Percentiles rank a stretch among this genome's conserved stretches.
Conservation (phyloP, 2,797 vertebrate genomes). For the Morelia viridis region DNA sequence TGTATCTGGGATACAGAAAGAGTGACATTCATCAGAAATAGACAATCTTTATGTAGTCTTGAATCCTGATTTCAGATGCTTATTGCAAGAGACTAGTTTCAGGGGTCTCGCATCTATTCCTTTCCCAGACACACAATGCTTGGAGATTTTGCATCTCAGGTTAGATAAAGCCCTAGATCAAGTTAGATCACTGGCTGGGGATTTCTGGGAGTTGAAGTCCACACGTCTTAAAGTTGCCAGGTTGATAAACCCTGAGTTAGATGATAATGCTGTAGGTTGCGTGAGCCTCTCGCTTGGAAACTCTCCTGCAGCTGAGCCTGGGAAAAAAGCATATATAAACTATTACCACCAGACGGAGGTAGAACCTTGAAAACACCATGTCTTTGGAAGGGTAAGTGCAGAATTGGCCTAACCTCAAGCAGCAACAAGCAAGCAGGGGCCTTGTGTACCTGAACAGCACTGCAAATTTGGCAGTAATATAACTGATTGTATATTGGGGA, state of each 20-base stretch:
- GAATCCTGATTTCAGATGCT: too few species aligned
- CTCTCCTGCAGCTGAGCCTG: accelerated
- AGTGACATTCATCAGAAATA: too few species aligned
- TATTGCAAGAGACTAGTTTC: too few species aligned
- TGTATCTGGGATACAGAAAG: too few species aligned
- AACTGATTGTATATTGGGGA: background rate
- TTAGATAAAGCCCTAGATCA: background rate
- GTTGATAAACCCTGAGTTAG: background rate
- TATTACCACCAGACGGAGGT: constrained; percentile 6
- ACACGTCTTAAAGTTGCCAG: too few species aligned
- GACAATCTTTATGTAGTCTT: too few species aligned
- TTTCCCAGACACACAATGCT: background rate
- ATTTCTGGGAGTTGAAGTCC: background rate
- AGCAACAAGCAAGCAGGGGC: background rate
- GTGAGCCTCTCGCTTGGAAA: background rate
- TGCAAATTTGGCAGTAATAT: background rate
- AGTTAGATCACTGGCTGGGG: too few species aligned
- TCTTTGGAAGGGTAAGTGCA: background rate
- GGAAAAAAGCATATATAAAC: background rate
- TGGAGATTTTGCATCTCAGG: background rate
- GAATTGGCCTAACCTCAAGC: background rate
- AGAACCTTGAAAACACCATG: background rate
- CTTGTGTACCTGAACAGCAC: background rate
- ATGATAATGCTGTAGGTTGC: background rate
- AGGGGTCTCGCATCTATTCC: too few species aligned